A percentile compares a stretch with the other conserved stretches of the same genome.
Evolutionary conservation across 2,888 invertebrate species (phyloP).

Genomic region (Leptinotarsa peninsularis): DNA sequence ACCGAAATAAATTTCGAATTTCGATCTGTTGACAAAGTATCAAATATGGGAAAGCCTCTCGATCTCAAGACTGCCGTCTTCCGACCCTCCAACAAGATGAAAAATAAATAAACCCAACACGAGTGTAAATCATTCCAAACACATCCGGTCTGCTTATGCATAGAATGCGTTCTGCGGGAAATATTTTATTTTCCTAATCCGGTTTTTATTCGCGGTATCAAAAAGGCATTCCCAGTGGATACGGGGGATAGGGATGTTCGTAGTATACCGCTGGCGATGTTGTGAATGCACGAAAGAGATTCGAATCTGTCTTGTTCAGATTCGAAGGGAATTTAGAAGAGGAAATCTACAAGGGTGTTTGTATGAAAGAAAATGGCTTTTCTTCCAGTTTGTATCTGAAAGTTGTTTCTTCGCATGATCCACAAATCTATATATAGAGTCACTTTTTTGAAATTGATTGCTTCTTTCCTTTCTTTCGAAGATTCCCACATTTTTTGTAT

Average conservation of each 20-base stretch:
- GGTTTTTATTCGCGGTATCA: slow-evolving; percentile 1
- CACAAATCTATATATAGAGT: no score
- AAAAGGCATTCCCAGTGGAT: slow-evolving; percentile 11
- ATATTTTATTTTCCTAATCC: slow-evolving; percentile 6
- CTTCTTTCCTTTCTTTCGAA: no score
- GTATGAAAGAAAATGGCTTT: no score
- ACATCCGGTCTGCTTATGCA: slow-evolving; percentile 11
- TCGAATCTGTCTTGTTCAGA: neutral
- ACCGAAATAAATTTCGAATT: neutral
- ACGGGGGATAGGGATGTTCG: neutral
- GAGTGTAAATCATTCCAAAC: slow-evolving; percentile 7
- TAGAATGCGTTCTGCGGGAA: neutral
- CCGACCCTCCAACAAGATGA: neutral
- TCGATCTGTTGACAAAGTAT: neutral
- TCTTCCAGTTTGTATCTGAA: no score
- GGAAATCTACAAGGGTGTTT: no score
- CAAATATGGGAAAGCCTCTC: neutral
- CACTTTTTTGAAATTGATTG: no score
- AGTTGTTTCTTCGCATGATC: no score
- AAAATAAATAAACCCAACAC: slow-evolving; percentile 2
- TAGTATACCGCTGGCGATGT: neutral
- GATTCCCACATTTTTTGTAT: no score
- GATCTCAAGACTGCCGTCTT: neutral
- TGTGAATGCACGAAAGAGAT: neutral
- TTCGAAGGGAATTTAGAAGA: neutral